phyloP scores from a whole-genome alignment of 2,797 vertebrate species.

The Lepilemur ruficaudatus region DNA sequence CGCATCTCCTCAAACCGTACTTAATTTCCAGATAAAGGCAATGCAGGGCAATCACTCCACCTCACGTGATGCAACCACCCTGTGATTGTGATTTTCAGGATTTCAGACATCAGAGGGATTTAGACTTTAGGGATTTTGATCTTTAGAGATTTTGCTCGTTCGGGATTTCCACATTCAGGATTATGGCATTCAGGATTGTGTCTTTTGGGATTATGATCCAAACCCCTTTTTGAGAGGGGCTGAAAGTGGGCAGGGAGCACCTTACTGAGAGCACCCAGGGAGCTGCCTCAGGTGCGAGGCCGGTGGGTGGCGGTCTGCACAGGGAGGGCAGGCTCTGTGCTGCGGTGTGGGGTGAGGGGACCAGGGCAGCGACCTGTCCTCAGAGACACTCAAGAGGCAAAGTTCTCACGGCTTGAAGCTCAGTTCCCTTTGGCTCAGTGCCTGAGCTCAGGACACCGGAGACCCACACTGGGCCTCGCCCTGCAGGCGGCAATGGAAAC shows the following conservation, averaged over 20 bases:
- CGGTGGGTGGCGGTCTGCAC: too few relatives aligned
- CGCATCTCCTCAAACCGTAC: not conserved
- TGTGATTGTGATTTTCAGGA: not conserved
- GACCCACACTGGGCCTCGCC: not conserved
- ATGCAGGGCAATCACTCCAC: not conserved
- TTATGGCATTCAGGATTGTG: not conserved
- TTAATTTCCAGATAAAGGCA: not conserved
- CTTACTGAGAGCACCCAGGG: too few relatives aligned
- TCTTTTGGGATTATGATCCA: not conserved
- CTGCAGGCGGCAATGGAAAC: not conserved
- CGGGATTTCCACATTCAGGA: not conserved
- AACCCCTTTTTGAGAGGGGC: not conserved
- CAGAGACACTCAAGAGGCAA: not conserved
- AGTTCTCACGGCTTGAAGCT: not conserved
- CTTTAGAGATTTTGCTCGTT: not conserved
- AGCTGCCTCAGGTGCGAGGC: not conserved
- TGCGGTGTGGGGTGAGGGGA: accelerated
- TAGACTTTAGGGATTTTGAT: not conserved
- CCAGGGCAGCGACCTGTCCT: not conserved
- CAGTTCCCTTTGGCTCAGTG: not conserved
- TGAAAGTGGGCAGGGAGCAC: not conserved
- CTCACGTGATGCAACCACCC: not conserved
- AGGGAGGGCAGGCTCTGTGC: accelerated
- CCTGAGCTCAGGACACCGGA: not conserved
- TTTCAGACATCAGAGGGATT: not conserved